These are phyloP conservation scores for Acanthosepion pharaonis DNA, from an alignment of 2,888 invertebrate genomes.

Conservation along the genomic window DNA sequence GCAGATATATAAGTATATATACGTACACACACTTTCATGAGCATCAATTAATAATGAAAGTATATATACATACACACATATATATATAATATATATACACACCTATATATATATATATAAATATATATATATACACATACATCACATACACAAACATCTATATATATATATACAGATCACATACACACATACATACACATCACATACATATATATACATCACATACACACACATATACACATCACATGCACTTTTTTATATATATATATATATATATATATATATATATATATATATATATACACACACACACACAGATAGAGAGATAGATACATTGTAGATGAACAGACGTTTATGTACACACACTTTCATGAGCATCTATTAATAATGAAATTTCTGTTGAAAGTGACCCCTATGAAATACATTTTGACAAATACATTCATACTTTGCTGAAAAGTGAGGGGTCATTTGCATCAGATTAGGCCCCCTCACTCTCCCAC, in stretches of 20 bases:
- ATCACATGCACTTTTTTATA: not conserved
- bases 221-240: not conserved
- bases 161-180: not conserved
- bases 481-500: too few species aligned
- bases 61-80: too few species aligned
- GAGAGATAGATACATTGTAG: not conserved
- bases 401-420: too few species aligned
- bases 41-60: too few species aligned
- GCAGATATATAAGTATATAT: not conserved
- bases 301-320: not conserved
- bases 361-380: not conserved
- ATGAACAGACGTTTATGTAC: not conserved
- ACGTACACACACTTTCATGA: not conserved
- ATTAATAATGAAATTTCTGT: not conserved
- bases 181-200: not conserved
- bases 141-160: not conserved
- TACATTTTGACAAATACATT: too few species aligned
- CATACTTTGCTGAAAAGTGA: too few species aligned
- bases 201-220: not conserved
- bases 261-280: not conserved
- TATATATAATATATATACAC: too few species aligned
- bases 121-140: not conserved
- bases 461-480: too few species aligned
- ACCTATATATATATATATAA: too few species aligned
- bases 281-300: not conserved